Percentiles rank a stretch among this genome's conserved stretches.
These are phyloP conservation scores for Oreortyx pictus DNA, from an alignment of 2,797 vertebrate species.

Conservation along the genomic window DNA sequence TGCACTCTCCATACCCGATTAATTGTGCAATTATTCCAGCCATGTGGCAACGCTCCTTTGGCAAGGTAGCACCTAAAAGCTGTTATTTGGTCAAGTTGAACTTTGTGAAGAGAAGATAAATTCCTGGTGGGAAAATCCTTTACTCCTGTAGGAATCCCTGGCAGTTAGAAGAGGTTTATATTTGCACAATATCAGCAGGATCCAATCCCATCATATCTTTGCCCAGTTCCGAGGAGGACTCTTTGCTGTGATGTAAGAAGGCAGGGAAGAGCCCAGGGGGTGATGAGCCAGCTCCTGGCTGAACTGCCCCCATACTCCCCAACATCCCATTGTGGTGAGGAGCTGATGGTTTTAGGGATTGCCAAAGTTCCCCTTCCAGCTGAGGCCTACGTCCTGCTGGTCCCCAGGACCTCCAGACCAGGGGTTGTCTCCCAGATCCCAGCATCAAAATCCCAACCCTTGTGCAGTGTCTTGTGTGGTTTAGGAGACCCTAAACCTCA, in stretches of 20 bases:
- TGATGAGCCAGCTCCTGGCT: background rate
- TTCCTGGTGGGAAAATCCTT: background rate
- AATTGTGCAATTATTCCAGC: background rate
- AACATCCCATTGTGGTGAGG: background rate
- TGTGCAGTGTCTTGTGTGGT: background rate
- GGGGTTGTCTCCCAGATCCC: background rate
- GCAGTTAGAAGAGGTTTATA: background rate
- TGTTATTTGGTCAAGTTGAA: background rate
- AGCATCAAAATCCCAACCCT: background rate
- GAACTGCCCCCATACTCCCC: background rate
- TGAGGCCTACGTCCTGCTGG: background rate
- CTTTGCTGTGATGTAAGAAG: background rate
- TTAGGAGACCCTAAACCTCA: background rate
- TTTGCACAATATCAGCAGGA: background rate
- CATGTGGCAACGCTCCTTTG: background rate
- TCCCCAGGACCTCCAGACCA: background rate
- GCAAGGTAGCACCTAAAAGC: background rate
- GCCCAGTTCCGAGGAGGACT: background rate
- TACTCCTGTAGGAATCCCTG: background rate
- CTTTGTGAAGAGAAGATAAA: background rate
- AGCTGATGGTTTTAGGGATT: background rate
- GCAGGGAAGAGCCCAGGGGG: background rate
- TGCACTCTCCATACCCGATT: background rate
- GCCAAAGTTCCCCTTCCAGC: background rate
- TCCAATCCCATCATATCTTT: background rate